Evolutionary conservation across 2,113 vertebrate species (phyloP), one percentile per base, ranked within the genome.

Genomic region (Nothobranchius furzeri): DNA sequence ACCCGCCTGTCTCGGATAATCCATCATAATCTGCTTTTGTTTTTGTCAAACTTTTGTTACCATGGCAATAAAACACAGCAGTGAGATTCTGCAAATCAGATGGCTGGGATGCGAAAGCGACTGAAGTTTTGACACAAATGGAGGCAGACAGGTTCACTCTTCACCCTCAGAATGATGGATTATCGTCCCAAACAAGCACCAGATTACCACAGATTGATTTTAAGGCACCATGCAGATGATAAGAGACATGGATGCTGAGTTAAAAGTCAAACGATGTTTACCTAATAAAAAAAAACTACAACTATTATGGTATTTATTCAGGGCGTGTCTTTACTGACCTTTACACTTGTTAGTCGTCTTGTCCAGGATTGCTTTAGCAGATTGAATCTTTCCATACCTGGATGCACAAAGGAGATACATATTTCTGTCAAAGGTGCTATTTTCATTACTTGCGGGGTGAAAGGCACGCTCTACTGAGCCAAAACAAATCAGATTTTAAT

Each of bases 271-370:
- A 30, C 4, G 30, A 30, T 30, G 30, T 30, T 30, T 3, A 30
- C 30, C 30, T 30, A 30, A 30, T 30, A 30, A 30, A 30, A 20
- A 1, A 30, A 30, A 30, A 30, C 30, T 30, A 30, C 4, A 30
- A 30, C 4, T 30, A 30, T 30, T 30, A 30, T 30, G 30, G 30
- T 30, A 30, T 30, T 30, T 30, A 30, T 30, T 30, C 4, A 30
- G 30, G 30, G 30, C 1, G 30, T 54, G 46, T 45, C 0, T 36
- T 43, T 42, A 88, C 91, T 70, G 92, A 99, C 98, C 98, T 98
- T 99, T 99, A 93, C 98, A 99, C 93, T 99, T 98, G 94, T 99
- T 99, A 70, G 98, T 99, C 50, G 97, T 98, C 91, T 99, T 99
- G 92, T 99, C 98, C 93, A 99, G 93, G 90, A 99, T 99, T 70